Percentiles rank a stretch among this genome's conserved stretches.
phyloP scores from a whole-genome alignment of 1,140 invertebrate genomes.

The Drosophila cardini region DNA sequence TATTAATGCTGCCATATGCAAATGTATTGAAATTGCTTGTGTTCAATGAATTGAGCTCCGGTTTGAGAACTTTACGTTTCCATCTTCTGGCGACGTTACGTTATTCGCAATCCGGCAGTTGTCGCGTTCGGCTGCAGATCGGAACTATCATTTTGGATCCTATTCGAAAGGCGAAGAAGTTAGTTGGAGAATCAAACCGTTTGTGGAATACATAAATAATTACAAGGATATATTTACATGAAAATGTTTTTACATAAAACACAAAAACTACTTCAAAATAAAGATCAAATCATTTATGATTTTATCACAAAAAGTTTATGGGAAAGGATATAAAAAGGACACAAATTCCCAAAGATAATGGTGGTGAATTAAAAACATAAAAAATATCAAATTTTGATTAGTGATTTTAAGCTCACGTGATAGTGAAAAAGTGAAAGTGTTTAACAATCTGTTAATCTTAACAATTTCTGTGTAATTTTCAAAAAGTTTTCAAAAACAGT shows the following conservation, averaged over 20 bases:
- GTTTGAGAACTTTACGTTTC: constrained; percentile 70
- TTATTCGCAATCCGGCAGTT: constrained; percentile 84
- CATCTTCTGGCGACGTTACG: constrained; percentile 56
- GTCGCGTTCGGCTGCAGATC: constrained; percentile 80
- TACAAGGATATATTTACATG: constrained; percentile 7
- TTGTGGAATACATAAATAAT: constrained; percentile 22
- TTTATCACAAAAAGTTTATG: neutral
- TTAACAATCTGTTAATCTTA: neutral
- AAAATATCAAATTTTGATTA: neutral
- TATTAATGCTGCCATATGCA: constrained; percentile 76
- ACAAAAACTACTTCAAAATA: neutral
- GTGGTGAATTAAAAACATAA: neutral
- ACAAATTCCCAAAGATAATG: neutral
- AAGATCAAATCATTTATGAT: neutral
- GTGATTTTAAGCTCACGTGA: neutral
- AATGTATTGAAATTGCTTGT: constrained; percentile 77
- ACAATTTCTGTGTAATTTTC: neutral
- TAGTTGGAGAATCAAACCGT: constrained; percentile 29
- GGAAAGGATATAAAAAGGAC: constrained; percentile 11
- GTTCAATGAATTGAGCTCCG: constrained; percentile 67
- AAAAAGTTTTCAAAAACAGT: no score
- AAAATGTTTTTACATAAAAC: neutral
- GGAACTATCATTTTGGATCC: constrained; percentile 64
- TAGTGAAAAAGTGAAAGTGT: constrained; percentile 13
- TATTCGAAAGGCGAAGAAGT: constrained; percentile 64